These are phyloP conservation scores for Eulithis testata DNA, from an alignment of 2,888 invertebrate species.

Conservation along the genomic window DNA sequence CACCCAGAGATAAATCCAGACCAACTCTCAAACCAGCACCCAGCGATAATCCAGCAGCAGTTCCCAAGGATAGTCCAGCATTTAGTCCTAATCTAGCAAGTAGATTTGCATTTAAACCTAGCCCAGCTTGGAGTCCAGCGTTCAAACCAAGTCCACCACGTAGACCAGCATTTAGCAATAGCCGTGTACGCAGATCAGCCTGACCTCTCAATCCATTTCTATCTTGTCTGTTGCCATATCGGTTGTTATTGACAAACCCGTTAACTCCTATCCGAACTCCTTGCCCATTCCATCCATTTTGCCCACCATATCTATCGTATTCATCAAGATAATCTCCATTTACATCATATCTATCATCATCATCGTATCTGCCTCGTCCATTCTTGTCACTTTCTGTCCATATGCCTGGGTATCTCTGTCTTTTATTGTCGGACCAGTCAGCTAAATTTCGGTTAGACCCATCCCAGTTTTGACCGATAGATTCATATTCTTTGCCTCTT, in stretches of 20 bases:
- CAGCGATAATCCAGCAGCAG: conserved; percentile 10
- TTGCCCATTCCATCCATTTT: conserved; percentile 6
- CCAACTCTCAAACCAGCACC: conserved; percentile 25
- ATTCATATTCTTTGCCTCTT: conserved; percentile 3
- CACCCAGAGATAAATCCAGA: conserved; percentile 16
- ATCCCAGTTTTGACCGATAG: background rate
- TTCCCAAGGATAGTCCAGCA: conserved; percentile 8
- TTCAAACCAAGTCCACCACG: conserved; percentile 14
- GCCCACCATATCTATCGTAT: conserved; percentile 6
- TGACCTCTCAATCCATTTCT: conserved; percentile 8
- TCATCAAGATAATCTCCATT: conserved; percentile 6
- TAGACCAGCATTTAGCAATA: conserved; percentile 13
- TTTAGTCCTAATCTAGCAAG: conserved; percentile 15
- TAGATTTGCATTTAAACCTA: conserved; percentile 21
- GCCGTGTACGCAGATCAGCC: conserved; percentile 8
- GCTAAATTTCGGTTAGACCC: conserved; percentile 1
- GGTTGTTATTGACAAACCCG: conserved; percentile 10
- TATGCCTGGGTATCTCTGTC: conserved; percentile 21
- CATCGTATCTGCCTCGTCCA: conserved; percentile 3
- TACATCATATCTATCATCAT: background rate
- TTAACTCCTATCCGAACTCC: conserved; percentile 23
- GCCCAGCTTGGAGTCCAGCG: conserved; percentile 11
- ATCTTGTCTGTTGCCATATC: conserved; percentile 4
- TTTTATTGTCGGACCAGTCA: conserved; percentile 3
- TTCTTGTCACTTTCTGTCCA: conserved; percentile 13